These are phyloP conservation scores for Rotaria magnacalcarata DNA, from an alignment of 2,888 invertebrate genomes.

Conservation along the genomic window DNA sequence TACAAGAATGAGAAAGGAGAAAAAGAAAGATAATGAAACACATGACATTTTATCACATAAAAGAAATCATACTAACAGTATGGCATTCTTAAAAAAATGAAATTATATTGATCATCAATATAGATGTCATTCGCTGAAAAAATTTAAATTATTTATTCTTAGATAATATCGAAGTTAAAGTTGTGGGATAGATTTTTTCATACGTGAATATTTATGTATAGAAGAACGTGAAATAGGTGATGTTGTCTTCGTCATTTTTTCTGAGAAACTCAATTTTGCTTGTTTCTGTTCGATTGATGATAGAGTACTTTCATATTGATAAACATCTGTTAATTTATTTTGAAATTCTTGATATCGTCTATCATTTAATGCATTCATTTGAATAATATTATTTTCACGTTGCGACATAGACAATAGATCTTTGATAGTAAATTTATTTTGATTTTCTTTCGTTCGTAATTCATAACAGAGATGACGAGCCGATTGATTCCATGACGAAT, in stretches of 20 bases:
- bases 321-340: not conserved
- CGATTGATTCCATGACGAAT: not conserved
- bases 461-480: not conserved
- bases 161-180: no score
- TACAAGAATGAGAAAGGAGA: not conserved
- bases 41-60: not conserved
- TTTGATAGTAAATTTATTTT: not conserved
- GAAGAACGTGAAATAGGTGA: no score
- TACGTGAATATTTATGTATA: no score
- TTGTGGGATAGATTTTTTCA: no score
- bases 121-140: no score
- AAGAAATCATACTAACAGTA: not conserved
- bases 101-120: no score
- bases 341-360: not conserved
- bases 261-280: no score
- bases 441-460: not conserved
- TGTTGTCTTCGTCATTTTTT: no score
- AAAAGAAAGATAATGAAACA: not conserved
- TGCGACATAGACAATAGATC: not conserved
- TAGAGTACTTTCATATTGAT: not conserved
- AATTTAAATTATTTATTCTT: no score
- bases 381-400: constrained; percentile 14
- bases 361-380: constrained; percentile 1
- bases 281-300: no score
- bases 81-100: no score